A percentile compares a stretch with the other conserved stretches of the same genome.
Evolutionary conservation across 2,888 invertebrate genomes (phyloP).

Genomic region (Pseudanteris insignis): DNA sequence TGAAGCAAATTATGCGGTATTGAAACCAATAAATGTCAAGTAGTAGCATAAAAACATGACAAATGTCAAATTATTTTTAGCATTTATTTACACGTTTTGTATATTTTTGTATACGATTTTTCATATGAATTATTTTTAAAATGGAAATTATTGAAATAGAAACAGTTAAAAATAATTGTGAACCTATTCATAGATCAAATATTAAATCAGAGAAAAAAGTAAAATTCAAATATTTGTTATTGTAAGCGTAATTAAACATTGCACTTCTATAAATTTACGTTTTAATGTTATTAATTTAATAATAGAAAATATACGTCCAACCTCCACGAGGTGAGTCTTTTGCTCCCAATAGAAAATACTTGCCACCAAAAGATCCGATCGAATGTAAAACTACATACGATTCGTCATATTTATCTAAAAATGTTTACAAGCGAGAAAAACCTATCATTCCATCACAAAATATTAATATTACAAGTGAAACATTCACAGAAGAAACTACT

Average conservation of each 20-base stretch:
- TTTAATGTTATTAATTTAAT: background rate
- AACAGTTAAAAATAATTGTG: background rate
- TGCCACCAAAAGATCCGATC: constrained; percentile 52
- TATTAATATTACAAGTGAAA: constrained; percentile 48
- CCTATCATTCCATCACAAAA: constrained; percentile 52
- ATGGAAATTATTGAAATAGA: background rate
- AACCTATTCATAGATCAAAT: background rate
- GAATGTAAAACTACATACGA: constrained; percentile 58
- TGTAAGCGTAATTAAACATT: no score
- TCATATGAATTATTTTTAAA: no score
- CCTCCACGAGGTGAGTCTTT: constrained; percentile 57
- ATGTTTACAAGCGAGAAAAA: constrained; percentile 37
- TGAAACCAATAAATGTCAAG: no score
- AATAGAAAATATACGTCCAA: constrained; percentile 56
- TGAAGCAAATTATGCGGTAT: no score
- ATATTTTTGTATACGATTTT: no score
- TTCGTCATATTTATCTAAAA: constrained; percentile 53
- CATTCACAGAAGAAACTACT: constrained; percentile 57
- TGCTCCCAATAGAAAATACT: constrained; percentile 52
- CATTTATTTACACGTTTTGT: no score
- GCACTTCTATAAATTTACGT: background rate
- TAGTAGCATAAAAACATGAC: no score
- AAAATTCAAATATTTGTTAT: background rate
- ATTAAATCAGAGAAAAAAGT: constrained; percentile 1
- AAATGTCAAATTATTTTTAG: no score